These are phyloP conservation scores for Agrotis puta DNA, from an alignment of 2,888 invertebrate species.

Conservation along the genomic window DNA sequence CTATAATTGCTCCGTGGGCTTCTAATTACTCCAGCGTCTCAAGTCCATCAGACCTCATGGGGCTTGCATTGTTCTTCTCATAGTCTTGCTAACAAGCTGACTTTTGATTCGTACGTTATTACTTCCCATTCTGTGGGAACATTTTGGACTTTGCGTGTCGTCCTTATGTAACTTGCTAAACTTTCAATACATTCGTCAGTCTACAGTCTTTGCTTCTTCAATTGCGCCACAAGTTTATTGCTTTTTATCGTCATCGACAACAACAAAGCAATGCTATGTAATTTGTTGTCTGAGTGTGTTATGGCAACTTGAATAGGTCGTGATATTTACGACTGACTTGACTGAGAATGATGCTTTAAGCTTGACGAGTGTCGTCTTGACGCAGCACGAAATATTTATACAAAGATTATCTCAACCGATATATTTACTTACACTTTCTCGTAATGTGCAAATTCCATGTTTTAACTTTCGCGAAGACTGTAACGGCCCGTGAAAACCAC, in stretches of 20 bases:
- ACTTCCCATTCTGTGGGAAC: slow-evolving; percentile 68
- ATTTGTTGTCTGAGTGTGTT: slow-evolving; percentile 44
- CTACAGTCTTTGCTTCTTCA: slow-evolving; percentile 43
- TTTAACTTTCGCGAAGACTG: slow-evolving; percentile 65
- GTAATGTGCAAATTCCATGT: slow-evolving; percentile 69
- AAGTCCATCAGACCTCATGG: slow-evolving; percentile 73
- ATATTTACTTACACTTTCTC: slow-evolving; percentile 80
- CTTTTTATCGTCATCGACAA: slow-evolving; percentile 53
- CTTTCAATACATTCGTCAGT: slow-evolving; percentile 62
- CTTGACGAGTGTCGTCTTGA: slow-evolving; percentile 52
- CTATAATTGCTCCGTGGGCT: slow-evolving; percentile 76
- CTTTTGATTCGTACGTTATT: slow-evolving; percentile 56
- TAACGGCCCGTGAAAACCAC: slow-evolving; percentile 47
- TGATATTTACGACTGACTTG: slow-evolving; percentile 51
- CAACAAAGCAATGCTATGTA: slow-evolving; percentile 52
- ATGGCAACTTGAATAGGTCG: slow-evolving; percentile 48
- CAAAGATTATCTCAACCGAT: slow-evolving; percentile 61
- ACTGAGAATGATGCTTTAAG: slow-evolving; percentile 47
- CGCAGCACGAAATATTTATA: slow-evolving; percentile 57
- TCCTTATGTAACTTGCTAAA: slow-evolving; percentile 48
- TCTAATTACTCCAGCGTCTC: slow-evolving; percentile 75
- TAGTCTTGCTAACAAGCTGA: slow-evolving; percentile 68
- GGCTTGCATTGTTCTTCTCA: slow-evolving; percentile 71
- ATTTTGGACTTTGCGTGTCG: slow-evolving; percentile 65
- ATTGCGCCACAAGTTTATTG: slow-evolving; percentile 56